These are phyloP conservation scores for Melanogrammus aeglefinus DNA, from an alignment of 2,797 vertebrate species.

Conservation along the genomic window DNA sequence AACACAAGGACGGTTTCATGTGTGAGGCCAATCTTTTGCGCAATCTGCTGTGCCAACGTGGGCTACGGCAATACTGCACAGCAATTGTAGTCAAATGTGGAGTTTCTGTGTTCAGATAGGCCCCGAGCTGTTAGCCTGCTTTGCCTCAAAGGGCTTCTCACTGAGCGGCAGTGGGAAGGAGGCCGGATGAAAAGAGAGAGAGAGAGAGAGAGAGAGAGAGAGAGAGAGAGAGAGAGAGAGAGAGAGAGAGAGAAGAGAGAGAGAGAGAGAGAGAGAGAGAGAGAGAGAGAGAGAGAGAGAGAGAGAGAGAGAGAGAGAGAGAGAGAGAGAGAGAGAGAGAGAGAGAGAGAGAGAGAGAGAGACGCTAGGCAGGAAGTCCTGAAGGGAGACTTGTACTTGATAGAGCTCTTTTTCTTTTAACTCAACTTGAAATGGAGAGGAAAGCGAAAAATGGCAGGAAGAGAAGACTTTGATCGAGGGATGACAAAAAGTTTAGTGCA, in stretches of 20 bases:
- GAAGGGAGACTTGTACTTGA: conserved; percentile 45
- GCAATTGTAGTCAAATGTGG: conserved; percentile 68
- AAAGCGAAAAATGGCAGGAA: conserved; percentile 47
- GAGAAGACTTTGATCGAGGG: conserved; percentile 64
- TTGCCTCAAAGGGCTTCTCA: conserved; percentile 61
- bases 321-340: neutral
- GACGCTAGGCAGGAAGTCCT: conserved; percentile 49
- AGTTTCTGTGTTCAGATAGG: conserved; percentile 60
- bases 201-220: too few species aligned
- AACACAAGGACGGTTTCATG: too few species aligned
- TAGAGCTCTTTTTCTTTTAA: conserved; percentile 48
- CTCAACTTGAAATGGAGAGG: conserved; percentile 59
- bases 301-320: too few species aligned
- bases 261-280: neutral
- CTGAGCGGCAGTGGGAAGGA: conserved; percentile 36
- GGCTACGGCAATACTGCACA: too few species aligned
- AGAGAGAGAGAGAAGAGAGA: conserved; percentile 5
- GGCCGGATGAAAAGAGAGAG: too few species aligned
- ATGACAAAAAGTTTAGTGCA: conserved; percentile 68
- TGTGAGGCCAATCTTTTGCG: too few species aligned
- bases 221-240: neutral
- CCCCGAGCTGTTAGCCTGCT: conserved; percentile 65
- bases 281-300: too few species aligned
- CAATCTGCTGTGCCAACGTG: too few species aligned
- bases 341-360: conserved; percentile 5